Percentiles rank a stretch among this genome's conserved stretches.
phyloP scores from a whole-genome alignment of 1,140 invertebrate species.

The Coboldia fuscipes region DNA sequence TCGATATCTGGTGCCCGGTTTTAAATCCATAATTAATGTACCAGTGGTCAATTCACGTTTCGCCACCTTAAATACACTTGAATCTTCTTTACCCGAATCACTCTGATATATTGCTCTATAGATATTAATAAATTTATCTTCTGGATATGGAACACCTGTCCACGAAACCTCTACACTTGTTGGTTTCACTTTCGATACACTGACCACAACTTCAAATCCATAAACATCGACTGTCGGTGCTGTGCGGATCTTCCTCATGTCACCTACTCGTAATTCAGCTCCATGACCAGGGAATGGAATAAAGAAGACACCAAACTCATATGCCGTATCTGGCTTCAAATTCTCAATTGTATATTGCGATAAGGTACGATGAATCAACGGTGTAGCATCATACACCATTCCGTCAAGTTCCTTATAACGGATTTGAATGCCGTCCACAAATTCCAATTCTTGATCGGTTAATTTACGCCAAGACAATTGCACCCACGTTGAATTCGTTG shows the following conservation, averaged over 20 bases:
- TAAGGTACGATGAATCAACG: conserved; percentile 45
- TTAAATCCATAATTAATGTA: conserved; percentile 43
- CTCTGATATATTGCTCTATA: conserved; percentile 66
- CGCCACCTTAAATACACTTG: conserved; percentile 62
- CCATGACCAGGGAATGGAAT: conserved; percentile 51
- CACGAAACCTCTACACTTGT: conserved; percentile 55
- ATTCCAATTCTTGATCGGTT: conserved; percentile 49
- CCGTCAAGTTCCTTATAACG: conserved; percentile 47
- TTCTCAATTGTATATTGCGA: conserved; percentile 48
- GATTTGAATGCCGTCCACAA: conserved; percentile 32
- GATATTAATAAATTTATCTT: conserved; percentile 79
- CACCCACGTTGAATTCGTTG: conserved; percentile 55
- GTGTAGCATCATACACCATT: conserved; percentile 49
- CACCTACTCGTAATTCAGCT: conserved; percentile 44
- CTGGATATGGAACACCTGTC: conserved; percentile 63
- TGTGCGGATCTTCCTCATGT: conserved; percentile 39
- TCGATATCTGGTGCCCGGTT: conserved; percentile 62
- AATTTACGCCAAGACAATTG: conserved; percentile 65
- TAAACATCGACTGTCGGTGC: conserved; percentile 44
- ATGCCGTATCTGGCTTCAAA: conserved; percentile 43
- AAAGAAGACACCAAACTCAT: conserved; percentile 55
- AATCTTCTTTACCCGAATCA: conserved; percentile 49
- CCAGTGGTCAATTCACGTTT: conserved; percentile 52
- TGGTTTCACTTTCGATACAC: conserved; percentile 48
- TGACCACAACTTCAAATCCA: conserved; percentile 54